A percentile compares a stretch with the other conserved stretches of the same genome.
Evolutionary conservation across 2,888 invertebrate genomes (phyloP).

Genomic region (Lamproptera curius): DNA sequence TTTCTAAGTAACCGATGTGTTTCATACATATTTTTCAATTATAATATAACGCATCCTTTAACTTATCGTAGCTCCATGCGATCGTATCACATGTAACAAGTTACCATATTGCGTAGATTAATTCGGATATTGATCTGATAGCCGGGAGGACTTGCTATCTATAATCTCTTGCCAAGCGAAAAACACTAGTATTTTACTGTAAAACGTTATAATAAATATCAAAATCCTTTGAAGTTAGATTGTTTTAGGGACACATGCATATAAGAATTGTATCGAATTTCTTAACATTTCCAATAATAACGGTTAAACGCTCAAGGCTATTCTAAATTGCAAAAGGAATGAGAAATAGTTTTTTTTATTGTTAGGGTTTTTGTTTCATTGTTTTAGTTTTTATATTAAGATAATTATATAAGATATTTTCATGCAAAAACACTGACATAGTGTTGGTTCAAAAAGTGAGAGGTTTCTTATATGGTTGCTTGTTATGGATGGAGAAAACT

Average conservation of each 20-base stretch:
- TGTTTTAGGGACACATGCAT: too few relatives aligned
- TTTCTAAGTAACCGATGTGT: too few relatives aligned
- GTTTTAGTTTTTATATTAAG: not conserved
- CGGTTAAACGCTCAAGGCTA: slow-evolving; percentile 49
- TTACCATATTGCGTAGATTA: slow-evolving; percentile 61
- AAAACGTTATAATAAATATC: too few relatives aligned
- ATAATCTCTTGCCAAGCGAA: slow-evolving; percentile 47
- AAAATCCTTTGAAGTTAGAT: slow-evolving; percentile 6
- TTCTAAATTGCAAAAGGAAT: slow-evolving; percentile 25
- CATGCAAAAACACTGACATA: too few relatives aligned
- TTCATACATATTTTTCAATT: too few relatives aligned
- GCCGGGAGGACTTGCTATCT: slow-evolving; percentile 48
- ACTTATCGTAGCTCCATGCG: slow-evolving; percentile 31
- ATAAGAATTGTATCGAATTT: slow-evolving; percentile 29
- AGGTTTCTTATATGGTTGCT: too few relatives aligned
- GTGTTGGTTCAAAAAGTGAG: too few relatives aligned
- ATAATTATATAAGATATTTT: not conserved
- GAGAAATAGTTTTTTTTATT: too few relatives aligned
- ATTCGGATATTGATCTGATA: slow-evolving; percentile 70
- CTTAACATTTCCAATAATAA: slow-evolving; percentile 28
- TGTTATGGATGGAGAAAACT: too few relatives aligned
- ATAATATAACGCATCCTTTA: too few relatives aligned
- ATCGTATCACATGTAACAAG: slow-evolving; percentile 55
- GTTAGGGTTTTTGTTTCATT: not conserved
- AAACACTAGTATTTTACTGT: too few relatives aligned